These are phyloP conservation scores for Montipora sp. DNA, from an alignment of 64 coral and sea anemone genomes.

Conservation along the genomic window DNA sequence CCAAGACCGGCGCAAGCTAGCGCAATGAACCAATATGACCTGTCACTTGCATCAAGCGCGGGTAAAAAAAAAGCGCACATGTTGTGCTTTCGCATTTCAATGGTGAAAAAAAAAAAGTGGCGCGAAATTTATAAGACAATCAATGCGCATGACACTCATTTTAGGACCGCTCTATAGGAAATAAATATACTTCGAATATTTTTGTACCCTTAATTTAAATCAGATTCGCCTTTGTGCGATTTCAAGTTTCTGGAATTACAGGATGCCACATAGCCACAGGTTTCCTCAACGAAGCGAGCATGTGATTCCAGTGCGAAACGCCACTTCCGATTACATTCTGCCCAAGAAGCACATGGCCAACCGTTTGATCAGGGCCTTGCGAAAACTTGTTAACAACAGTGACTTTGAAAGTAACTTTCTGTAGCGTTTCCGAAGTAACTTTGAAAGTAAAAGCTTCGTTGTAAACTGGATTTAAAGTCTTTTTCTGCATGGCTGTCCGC, in stretches of 20 bases:
- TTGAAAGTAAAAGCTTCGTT: conserved; percentile 99
- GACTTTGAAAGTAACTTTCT: conserved; percentile 82
- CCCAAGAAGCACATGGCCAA: conserved; percentile 89
- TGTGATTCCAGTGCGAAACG: conserved; percentile 97
- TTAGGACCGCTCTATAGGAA: too few relatives aligned
- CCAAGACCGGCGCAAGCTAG: too few relatives aligned
- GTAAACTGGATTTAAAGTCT: conserved; percentile 91
- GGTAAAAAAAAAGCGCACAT: too few relatives aligned
- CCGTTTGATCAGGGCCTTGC: conserved; percentile 82
- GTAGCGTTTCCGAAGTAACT: conserved; percentile 87
- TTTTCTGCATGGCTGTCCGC: conserved; percentile 89
- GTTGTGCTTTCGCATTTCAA: not conserved
- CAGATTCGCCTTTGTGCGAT: too few relatives aligned
- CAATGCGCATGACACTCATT: too few relatives aligned
- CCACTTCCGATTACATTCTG: conserved; percentile 86
- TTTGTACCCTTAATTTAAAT: too few relatives aligned
- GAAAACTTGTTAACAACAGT: conserved; percentile 90
- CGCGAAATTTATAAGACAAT: too few relatives aligned
- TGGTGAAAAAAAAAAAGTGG: too few relatives aligned
- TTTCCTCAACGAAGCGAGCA: conserved; percentile 84
- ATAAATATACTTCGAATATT: too few relatives aligned
- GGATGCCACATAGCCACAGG: conserved; percentile 99
- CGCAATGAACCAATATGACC: too few relatives aligned
- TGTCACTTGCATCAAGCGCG: not conserved
- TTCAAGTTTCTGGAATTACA: conserved; percentile 58